A percentile compares a stretch with the other conserved stretches of the same genome.
Conservation (phyloP, 2,888 invertebrate genomes). For the Epirrhoe tristata region DNA sequence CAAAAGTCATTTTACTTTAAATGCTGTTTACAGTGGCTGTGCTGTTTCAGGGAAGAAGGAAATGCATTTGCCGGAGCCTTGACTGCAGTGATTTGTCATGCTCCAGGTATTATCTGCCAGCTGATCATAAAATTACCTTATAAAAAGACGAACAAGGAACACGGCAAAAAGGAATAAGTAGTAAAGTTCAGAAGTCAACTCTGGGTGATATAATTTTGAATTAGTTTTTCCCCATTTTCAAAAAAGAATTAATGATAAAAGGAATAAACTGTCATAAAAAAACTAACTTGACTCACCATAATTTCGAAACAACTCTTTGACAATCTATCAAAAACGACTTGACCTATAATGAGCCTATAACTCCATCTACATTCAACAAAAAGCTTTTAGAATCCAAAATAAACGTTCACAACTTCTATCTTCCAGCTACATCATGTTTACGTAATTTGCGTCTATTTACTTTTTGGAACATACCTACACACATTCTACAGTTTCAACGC, state of each 20-base stretch:
- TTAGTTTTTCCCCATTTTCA: too few species aligned
- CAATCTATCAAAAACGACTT: too few species aligned
- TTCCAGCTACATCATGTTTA: slow-evolving; percentile 10
- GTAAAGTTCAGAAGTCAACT: too few species aligned
- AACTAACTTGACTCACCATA: too few species aligned
- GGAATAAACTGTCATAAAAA: too few species aligned
- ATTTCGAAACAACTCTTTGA: too few species aligned
- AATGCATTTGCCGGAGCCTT: slow-evolving; percentile 55
- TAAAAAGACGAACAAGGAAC: too few species aligned
- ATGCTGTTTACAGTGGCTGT: background rate
- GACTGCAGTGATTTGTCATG: slow-evolving; percentile 52
- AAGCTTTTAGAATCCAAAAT: background rate
- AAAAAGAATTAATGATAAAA: too few species aligned
- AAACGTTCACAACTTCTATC: background rate
- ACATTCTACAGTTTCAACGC: background rate
- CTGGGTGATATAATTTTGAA: too few species aligned
- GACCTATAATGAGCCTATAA: too few species aligned
- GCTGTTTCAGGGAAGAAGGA: slow-evolving; percentile 50
- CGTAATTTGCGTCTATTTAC: slow-evolving; percentile 15
- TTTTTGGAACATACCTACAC: slow-evolving; percentile 5
- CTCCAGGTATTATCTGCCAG: slow-evolving; percentile 22
- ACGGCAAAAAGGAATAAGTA: too few species aligned
- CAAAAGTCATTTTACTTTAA: slow-evolving; percentile 12
- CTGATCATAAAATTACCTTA: too few species aligned
- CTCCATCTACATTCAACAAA: background rate